Evolutionary conservation across 1,140 invertebrate species (phyloP), one percentile per base, ranked within the genome.

Genomic region (Aethina tumida): DNA sequence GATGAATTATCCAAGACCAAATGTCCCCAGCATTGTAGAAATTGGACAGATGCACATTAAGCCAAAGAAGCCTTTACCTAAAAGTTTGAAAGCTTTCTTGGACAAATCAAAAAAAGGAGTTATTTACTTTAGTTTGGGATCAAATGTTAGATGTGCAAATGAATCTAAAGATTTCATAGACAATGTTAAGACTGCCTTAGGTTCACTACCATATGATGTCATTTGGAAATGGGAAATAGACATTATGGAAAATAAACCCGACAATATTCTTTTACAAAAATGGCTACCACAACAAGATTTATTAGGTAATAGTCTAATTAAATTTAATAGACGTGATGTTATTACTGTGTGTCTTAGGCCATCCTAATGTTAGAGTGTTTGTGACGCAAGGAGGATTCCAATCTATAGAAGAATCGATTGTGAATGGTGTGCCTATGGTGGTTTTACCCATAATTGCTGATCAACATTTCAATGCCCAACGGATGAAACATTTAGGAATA

Each of bases 191-290:
- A 59, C 65, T 22, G 59, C 56, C 10, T 71, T 71, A 38, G 33
- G 53, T 13, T 58, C 66, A 37, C 39, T 74, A 12, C 62, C 67
- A 6, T 69, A 61, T 40, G 58, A 62, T 31, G 56, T 75, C 2
- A 44, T 75, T n/a, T 74, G 69, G 68, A 74, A 73, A 53, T 70
- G 66, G 45, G 67, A 69, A 14, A n/a, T 43, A 8, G 54, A 60
- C 13, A 35, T 37, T 9, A 31, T 68, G 16, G 47, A 48, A 5
- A 52, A 49, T 17, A 43, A 57, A 28, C 53, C 62, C 1, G 42
- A 61, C 9, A 74, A 74, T 47, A 62, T 75, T 6, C 57, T 50
- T 19, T 53, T 67, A 13, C 47, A 35, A 3, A 65, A 71, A 28
- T 74, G 71, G 70, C 35, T 71, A 1, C 69, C 71, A 2, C 71